Conservation (phyloP, 2,113 vertebrate genomes). For the Donacobius atricapilla region DNA sequence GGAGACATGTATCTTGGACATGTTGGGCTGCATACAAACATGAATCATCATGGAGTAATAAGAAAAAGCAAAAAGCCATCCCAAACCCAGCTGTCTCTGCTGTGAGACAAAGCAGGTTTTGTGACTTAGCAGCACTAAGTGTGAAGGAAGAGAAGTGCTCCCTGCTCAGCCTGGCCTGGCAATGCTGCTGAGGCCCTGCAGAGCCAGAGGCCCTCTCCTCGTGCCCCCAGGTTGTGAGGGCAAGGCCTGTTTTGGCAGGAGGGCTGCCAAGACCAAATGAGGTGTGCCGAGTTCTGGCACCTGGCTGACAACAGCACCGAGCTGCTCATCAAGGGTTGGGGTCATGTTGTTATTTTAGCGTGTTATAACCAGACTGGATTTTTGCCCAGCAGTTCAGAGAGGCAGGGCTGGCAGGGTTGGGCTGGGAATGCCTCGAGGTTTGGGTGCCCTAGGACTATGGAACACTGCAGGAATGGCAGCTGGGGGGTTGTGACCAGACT, state of each 20-base stretch:
- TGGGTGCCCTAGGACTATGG: rapidly evolving
- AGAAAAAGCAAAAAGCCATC: background rate
- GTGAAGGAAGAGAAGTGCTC: background rate
- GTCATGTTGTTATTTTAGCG: background rate
- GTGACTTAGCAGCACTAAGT: background rate
- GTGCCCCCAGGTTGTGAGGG: background rate
- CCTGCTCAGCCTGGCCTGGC: background rate
- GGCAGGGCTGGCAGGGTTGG: background rate
- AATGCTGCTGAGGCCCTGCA: background rate
- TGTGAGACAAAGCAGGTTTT: background rate
- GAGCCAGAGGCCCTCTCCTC: background rate
- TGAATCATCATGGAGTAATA: background rate
- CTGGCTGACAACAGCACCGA: background rate
- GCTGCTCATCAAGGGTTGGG: background rate
- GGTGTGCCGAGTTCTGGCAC: background rate
- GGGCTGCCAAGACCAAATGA: background rate
- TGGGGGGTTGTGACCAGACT: background rate
- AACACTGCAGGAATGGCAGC: background rate
- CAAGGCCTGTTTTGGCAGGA: background rate
- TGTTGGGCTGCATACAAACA: background rate
- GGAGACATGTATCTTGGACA: background rate
- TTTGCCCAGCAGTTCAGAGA: background rate
- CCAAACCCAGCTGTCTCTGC: background rate
- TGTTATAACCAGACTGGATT: background rate
- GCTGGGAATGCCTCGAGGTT: background rate